A percentile compares a stretch with the other conserved stretches of the same genome.
Conservation (phyloP, 2,888 invertebrate genomes). For the Diploptera punctata region DNA sequence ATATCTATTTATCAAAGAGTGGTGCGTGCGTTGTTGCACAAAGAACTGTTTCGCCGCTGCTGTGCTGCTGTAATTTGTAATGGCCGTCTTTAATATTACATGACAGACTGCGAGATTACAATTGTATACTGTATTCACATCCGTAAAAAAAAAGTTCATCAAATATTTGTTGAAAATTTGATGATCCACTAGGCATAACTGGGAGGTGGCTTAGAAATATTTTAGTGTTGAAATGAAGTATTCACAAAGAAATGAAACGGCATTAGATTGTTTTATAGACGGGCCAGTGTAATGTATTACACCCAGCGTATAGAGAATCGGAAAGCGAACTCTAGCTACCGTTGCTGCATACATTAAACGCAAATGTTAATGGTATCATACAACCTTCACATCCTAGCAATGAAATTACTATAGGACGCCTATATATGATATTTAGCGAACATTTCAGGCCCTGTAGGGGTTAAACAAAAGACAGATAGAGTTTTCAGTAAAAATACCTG, state of each 20-base stretch:
- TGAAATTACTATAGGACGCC: constrained; percentile 36
- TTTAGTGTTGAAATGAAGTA: constrained; percentile 41
- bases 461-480: constrained; percentile 35
- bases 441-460: constrained; percentile 31
- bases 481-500: constrained; percentile 23
- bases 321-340: constrained; percentile 25
- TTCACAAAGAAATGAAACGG: constrained; percentile 43
- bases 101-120: constrained; percentile 29
- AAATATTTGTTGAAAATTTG: constrained; percentile 40
- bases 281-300: constrained; percentile 28
- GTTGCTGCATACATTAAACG: constrained; percentile 39
- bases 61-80: constrained; percentile 36
- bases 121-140: constrained; percentile 37
- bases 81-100: constrained; percentile 36
- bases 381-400: constrained; percentile 33
- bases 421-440: constrained; percentile 36
- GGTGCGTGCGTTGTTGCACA: constrained; percentile 1
- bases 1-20: constrained; percentile 26
- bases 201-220: constrained; percentile 34
- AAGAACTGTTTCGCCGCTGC: not conserved
- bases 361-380: constrained; percentile 41
- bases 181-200: constrained; percentile 21
- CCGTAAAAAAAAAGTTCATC: constrained; percentile 39
- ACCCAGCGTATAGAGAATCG: constrained; percentile 29
- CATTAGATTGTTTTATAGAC: constrained; percentile 39